Conservation (phyloP, 2,888 invertebrate genomes). For the Neuroscelio doddi region DNA sequence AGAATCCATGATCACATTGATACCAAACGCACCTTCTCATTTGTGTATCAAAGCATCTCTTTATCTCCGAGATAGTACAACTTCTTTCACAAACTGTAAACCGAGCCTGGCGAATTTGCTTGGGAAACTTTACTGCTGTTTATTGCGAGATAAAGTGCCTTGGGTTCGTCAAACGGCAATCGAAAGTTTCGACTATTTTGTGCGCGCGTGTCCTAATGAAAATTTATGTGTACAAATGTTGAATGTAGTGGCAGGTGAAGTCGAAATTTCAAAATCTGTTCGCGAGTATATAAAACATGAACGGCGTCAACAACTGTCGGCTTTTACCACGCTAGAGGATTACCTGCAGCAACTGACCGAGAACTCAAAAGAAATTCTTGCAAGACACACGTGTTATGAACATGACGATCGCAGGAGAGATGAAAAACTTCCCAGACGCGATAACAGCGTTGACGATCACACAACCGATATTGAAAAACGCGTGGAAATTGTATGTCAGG, state of each 20-base stretch:
- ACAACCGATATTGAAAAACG: constrained; percentile 44
- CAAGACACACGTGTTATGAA: constrained; percentile 52
- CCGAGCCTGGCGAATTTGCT: constrained; percentile 30
- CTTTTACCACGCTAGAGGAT: constrained; percentile 43
- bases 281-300: constrained; percentile 57
- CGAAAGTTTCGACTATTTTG: constrained; percentile 60
- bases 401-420: constrained; percentile 47
- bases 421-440: constrained; percentile 51
- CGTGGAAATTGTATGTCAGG: constrained; percentile 51
- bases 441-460: constrained; percentile 9
- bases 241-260: constrained; percentile 46
- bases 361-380: background rate
- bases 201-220: constrained; percentile 54
- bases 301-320: constrained; percentile 36
- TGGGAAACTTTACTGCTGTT: constrained; percentile 53
- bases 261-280: constrained; percentile 51
- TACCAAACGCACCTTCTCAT: constrained; percentile 35
- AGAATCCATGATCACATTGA: constrained; percentile 41
- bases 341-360: constrained; percentile 49
- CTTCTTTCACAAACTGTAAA: constrained; percentile 26
- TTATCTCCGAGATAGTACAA: constrained; percentile 50
- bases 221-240: constrained; percentile 57
- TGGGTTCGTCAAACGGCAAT: constrained; percentile 62
- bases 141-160: constrained; percentile 57
- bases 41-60: constrained; percentile 51